phyloP scores from a whole-genome alignment of 2,888 invertebrate genomes.

The Acrobeloides nanus region DNA sequence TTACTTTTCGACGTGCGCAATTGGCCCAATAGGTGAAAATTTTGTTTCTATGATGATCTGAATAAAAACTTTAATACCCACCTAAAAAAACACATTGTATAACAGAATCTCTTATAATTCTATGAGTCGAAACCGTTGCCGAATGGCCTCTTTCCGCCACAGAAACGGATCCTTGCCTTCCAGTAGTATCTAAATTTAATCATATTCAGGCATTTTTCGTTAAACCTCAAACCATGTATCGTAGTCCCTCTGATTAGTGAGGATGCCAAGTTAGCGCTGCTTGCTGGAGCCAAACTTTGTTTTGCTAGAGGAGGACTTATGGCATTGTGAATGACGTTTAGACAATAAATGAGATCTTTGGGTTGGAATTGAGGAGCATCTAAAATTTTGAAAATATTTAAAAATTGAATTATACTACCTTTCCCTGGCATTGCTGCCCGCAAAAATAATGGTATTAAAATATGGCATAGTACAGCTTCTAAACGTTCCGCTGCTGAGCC shows the following conservation, averaged over 20 bases:
- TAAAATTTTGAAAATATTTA: conserved; percentile 1
- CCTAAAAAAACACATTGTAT: conserved; percentile 60
- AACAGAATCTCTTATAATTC: conserved; percentile 53
- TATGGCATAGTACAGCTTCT: conserved; percentile 88
- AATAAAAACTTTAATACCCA: conserved; percentile 30
- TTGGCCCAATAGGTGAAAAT: too few species aligned
- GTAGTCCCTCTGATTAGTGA: conserved; percentile 38
- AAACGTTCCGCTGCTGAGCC: conserved; percentile 78
- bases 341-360: conserved; percentile 79
- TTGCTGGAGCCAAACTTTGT: conserved; percentile 44
- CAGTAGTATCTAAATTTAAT: conserved; percentile 31
- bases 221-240: conserved; percentile 5
- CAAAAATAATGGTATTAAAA: conserved; percentile 88
- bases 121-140: conserved; percentile 51
- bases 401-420: conserved; percentile 61
- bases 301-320: conserved; percentile 53
- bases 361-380: conserved; percentile 82
- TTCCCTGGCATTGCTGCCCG: conserved; percentile 87
- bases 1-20: too few species aligned
- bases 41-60: neutral
- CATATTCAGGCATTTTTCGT: neutral
- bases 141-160: conserved; percentile 49
- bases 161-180: conserved; percentile 52
- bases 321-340: conserved; percentile 80
- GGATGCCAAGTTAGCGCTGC: conserved; percentile 41